Conservation (phyloP, 2,797 vertebrate species). For the Enteromius argenteus region DNA sequence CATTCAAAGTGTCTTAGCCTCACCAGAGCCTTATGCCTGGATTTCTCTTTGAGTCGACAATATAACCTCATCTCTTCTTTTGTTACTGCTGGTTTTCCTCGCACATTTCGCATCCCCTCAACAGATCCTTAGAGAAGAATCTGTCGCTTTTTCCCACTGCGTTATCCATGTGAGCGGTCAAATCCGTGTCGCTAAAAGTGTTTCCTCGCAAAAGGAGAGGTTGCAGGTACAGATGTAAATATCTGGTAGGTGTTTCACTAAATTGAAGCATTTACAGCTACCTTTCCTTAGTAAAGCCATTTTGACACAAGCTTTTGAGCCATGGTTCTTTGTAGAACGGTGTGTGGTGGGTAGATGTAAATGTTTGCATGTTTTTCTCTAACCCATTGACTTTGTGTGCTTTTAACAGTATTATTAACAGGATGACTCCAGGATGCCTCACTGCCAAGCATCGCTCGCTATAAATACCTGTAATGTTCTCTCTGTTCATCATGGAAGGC, state of each 20-base stretch:
- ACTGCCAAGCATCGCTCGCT: constrained; percentile 36
- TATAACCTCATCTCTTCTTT: constrained; percentile 30
- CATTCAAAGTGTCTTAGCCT: constrained; percentile 54
- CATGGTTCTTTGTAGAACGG: constrained; percentile 37
- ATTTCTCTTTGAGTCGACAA: constrained; percentile 31
- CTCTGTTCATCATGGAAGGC: constrained; percentile 48
- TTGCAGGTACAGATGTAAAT: constrained; percentile 49
- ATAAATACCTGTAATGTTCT: constrained; percentile 59
- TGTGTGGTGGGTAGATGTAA: constrained; percentile 50
- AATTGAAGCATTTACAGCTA: constrained; percentile 40
- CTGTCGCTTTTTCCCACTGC: constrained; percentile 25
- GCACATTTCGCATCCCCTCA: neutral
- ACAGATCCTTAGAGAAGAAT: neutral
- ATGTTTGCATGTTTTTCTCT: constrained; percentile 52
- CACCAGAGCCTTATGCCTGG: constrained; percentile 54
- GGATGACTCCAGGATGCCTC: constrained; percentile 34
- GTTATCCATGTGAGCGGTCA: constrained; percentile 16
- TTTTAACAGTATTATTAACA: constrained; percentile 57
- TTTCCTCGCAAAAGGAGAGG: constrained; percentile 34
- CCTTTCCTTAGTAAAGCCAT: constrained; percentile 48
- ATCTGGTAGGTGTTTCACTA: constrained; percentile 41
- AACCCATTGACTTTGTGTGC: constrained; percentile 51
- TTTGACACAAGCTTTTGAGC: constrained; percentile 49
- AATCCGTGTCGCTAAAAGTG: constrained; percentile 18
- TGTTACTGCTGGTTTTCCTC: constrained; percentile 35